Evolutionary conservation across 2,888 invertebrate genomes (phyloP), one percentile per base, ranked within the genome.

Genomic region (Augochlorella aurata): DNA sequence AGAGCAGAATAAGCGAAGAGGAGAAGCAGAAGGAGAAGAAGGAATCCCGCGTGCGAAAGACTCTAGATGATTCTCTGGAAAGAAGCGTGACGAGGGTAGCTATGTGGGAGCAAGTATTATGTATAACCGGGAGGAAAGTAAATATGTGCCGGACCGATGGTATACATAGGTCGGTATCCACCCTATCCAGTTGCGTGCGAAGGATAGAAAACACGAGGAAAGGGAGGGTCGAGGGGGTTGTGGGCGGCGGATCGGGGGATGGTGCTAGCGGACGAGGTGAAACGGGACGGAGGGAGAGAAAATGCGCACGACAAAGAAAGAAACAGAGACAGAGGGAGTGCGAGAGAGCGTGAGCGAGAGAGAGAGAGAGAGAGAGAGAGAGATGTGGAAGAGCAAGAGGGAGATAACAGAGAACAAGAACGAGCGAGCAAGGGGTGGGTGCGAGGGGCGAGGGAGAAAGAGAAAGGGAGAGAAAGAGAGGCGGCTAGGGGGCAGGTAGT

Each of bases 191-290:
- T 89, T 92, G 91, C 90, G 92, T 91, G 90, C 88, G 81, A 88
- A 91, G 92, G 92, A 93, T 91, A 91, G 92, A 92, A 91, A 92
- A 92, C 87, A 90, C 85, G 83, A 21, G 81, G 81, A 44, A 24
- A 1, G 10, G 49, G 52, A 54, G 74, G 78, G 82, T 68, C 79
- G 84, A 81, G 85, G 87, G 88, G 87, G 82, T 86, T 87, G 90
- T 87, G 88, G 89, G 87, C 87, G 90, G 87, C 73, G 88, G 88
- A 88, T 87, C 82, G 88, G 84, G 89, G 88, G 88, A 84, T 88
- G 87, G 88, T 77, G 79, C 82, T 84, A 82, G 77, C 67, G 83
- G 82, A 84, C 76, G 88, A 85, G 81, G 81, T 47, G 65, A 72
- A 82, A 81, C 63, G 86, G 74, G 87, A 82, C 54, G 21, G 58